Evolutionary conservation across 2,888 invertebrate genomes (phyloP), one percentile per base, ranked within the genome.

Genomic region (Phrixothrix hirtus): DNA sequence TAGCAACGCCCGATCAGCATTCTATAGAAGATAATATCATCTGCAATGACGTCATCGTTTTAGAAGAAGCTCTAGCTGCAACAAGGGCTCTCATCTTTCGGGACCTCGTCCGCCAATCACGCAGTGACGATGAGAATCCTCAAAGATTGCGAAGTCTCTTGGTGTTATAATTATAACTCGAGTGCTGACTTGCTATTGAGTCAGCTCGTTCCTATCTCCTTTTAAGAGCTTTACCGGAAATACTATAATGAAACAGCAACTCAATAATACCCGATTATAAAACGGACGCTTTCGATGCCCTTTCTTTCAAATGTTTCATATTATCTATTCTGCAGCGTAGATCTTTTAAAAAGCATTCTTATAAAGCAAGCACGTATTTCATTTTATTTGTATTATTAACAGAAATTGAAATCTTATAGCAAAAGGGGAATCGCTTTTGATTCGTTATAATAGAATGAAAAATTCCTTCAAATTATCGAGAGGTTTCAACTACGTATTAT

Each of bases 11-110:
- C 49, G 55, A 55, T 58, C 58, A 55, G 58, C 58, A 35, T 58
- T 58, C 55, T 58, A 37, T 31, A 35, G 38, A 50, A 44, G 44
- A 50, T 50, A 48, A 39, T 55, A 55, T 47, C 44, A 52, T 43
- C 52, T 25, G 47, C 47, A 55, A 32, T 55, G 55, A 52, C 47
- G 55, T 55, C 55, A 55, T 55, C 55, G 43, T 38, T 55, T 55
- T 55, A 52, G 35, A 52, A 55, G 55, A 38, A 46, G 41, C 45
- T 15, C 31, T 45, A 21, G 41, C 38, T 53, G 43, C 36, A 51
- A 44, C 12, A 21, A 43, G 43, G 37, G 17, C 37, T 32, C 42
- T 50, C 38, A 36, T 31, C 35, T 31, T 54, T 41, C 17, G 48
- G 32, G 17, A 21, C 37, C 45, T 35, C 35, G 34, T 47, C 31